A percentile compares a stretch with the other conserved stretches of the same genome.
Evolutionary conservation across 1,140 invertebrate species (phyloP).

Genomic region (Cydia amplana): DNA sequence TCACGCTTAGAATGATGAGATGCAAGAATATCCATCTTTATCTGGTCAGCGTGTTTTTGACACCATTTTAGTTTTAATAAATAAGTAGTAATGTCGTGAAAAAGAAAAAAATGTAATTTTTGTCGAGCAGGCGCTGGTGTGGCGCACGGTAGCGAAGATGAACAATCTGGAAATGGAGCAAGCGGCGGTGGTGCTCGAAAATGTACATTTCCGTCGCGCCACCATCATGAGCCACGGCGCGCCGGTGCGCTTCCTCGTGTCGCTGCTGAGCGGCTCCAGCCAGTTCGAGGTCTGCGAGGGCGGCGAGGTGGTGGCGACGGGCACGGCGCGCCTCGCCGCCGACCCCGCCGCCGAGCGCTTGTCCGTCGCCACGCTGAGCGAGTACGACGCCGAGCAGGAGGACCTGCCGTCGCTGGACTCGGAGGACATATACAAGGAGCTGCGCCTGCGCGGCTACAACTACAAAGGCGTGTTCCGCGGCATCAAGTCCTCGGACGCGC

Average conservation of each 20-base stretch:
- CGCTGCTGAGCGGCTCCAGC: constrained; percentile 92
- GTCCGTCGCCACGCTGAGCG: constrained; percentile 73
- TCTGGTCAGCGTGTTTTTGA: too few species aligned
- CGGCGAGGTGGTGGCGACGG: constrained; percentile 90
- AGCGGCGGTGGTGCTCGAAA: constrained; percentile 91
- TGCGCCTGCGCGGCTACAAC: constrained; percentile 95
- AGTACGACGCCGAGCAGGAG: constrained; percentile 47
- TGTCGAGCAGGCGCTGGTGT: constrained; percentile 85
- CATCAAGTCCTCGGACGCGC: constrained; percentile 84
- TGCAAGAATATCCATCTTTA: too few species aligned
- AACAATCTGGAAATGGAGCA: constrained; percentile 87
- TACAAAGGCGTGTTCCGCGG: constrained; percentile 94
- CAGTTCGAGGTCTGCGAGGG: constrained; percentile 96
- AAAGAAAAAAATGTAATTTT: neutral
- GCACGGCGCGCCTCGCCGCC: constrained; percentile 83
- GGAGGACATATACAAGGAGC: constrained; percentile 95
- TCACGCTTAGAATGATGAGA: too few species aligned
- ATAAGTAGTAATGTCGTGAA: too few species aligned
- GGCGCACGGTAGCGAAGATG: constrained; percentile 95
- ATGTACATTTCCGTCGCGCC: constrained; percentile 93
- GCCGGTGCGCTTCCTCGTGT: constrained; percentile 91
- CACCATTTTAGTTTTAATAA: too few species aligned
- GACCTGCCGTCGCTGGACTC: constrained; percentile 82
- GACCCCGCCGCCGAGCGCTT: constrained; percentile 77
- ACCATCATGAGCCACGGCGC: constrained; percentile 94